Percentiles rank a stretch among this genome's conserved stretches.
Evolutionary conservation across 2,888 invertebrate species (phyloP).

Genomic region (Campopleginae sp.): DNA sequence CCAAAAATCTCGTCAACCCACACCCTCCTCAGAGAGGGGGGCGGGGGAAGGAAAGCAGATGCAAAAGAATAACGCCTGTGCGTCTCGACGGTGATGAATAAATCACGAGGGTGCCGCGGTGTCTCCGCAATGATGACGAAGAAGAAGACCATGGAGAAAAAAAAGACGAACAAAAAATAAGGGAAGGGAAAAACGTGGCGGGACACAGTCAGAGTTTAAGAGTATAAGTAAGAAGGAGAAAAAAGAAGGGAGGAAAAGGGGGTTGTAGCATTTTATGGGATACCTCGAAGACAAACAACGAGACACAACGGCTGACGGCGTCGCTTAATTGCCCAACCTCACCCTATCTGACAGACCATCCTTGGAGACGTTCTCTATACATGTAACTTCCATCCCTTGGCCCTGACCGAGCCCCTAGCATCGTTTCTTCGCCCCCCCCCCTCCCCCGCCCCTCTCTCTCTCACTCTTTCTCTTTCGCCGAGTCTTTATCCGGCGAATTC

Average conservation of each 20-base stretch:
- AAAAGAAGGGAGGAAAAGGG: conserved; percentile 67
- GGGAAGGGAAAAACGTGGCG: conserved; percentile 55
- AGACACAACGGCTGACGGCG: conserved; percentile 81
- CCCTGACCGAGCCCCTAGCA: conserved; percentile 57
- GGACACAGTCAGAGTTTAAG: conserved; percentile 72
- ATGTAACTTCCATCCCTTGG: conserved; percentile 57
- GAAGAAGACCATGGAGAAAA: conserved; percentile 57
- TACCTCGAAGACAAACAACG: conserved; percentile 81
- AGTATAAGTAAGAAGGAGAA: conserved; percentile 63
- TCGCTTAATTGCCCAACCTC: conserved; percentile 79
- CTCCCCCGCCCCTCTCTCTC: conserved; percentile 65
- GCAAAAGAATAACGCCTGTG: conserved; percentile 73
- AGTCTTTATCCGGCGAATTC: conserved; percentile 67
- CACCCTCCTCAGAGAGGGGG: neutral
- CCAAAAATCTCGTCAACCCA: conserved; percentile 63
- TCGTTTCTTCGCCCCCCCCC: no score
- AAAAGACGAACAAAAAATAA: conserved; percentile 32
- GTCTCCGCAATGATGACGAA: conserved; percentile 61
- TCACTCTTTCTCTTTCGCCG: conserved; percentile 55
- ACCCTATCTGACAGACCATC: conserved; percentile 64
- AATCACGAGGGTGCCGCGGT: conserved; percentile 72
- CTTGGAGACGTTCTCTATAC: conserved; percentile 50
- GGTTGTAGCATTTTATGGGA: conserved; percentile 77
- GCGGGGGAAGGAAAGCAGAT: conserved; percentile 65
- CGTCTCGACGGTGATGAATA: conserved; percentile 77